Percentiles rank a stretch among this genome's conserved stretches.
Conservation (phyloP, 2,888 invertebrate species). For the Agrochola macilenta region DNA sequence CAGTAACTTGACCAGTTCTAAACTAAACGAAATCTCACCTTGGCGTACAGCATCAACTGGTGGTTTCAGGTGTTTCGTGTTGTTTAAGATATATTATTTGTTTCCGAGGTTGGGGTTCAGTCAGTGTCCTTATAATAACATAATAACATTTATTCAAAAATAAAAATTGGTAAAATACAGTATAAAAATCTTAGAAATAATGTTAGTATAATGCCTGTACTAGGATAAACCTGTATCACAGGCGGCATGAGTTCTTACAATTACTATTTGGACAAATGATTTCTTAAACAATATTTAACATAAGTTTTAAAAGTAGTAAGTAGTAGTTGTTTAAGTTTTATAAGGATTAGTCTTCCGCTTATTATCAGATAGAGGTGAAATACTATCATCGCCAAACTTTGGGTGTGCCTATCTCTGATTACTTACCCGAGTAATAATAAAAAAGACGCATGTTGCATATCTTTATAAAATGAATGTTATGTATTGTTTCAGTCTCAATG, state of each 20-base stretch:
- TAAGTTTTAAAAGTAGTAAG: too few relatives aligned
- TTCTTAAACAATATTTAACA: too few relatives aligned
- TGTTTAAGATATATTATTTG: not conserved
- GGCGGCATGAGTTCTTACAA: too few relatives aligned
- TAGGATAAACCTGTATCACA: too few relatives aligned
- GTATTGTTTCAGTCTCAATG: constrained; percentile 94
- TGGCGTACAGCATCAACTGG: not conserved
- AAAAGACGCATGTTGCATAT: constrained; percentile 11
- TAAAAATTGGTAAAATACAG: too few relatives aligned
- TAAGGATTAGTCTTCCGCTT: not conserved
- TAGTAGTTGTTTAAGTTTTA: too few relatives aligned
- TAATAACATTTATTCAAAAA: too few relatives aligned
- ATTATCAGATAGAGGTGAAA: constrained; percentile 13
- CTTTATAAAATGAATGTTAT: constrained; percentile 7
- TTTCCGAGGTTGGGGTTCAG: not conserved
- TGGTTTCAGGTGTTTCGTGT: not conserved
- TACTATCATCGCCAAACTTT: constrained; percentile 10
- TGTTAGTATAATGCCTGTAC: too few relatives aligned
- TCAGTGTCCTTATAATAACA: not conserved
- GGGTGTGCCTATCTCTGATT: constrained; percentile 25
- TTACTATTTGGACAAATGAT: too few relatives aligned
- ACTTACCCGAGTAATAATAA: constrained; percentile 14
- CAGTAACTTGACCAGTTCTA: not conserved
- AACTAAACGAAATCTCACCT: not conserved
- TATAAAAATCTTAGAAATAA: too few relatives aligned